A percentile compares a stretch with the other conserved stretches of the same genome.
Evolutionary conservation across 2,113 vertebrate species (phyloP).

Genomic region (Zapus hudsonius): DNA sequence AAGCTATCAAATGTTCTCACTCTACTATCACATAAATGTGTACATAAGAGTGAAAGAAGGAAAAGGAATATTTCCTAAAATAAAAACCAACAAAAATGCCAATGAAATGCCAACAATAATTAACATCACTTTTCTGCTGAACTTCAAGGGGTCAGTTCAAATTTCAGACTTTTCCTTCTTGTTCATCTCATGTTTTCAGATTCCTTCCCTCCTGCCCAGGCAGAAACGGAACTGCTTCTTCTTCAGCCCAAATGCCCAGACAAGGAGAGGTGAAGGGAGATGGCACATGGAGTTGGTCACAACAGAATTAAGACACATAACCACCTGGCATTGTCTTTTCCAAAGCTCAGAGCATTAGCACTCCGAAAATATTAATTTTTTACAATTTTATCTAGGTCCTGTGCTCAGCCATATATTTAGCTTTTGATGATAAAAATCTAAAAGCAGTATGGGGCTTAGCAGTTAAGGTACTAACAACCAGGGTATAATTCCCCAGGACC

Average conservation of each 20-base stretch:
- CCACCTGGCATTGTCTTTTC: background rate
- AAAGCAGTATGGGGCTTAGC: too few relatives aligned
- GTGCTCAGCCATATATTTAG: conserved; percentile 23
- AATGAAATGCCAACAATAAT: conserved; percentile 28
- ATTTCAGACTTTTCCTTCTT: background rate
- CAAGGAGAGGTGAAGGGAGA: background rate
- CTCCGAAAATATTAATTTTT: conserved; percentile 26
- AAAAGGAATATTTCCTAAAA: conserved; percentile 8
- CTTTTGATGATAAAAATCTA: background rate
- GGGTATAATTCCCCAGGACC: too few relatives aligned
- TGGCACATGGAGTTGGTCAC: background rate
- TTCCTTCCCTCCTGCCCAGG: background rate
- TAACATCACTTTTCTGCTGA: background rate
- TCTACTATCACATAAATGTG: background rate
- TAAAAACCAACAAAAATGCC: too few relatives aligned
- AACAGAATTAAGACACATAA: background rate
- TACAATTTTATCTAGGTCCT: conserved; percentile 1
- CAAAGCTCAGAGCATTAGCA: background rate
- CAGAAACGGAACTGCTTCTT: background rate
- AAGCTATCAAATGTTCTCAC: background rate
- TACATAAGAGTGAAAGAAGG: background rate
- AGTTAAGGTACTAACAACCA: too few relatives aligned
- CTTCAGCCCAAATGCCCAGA: background rate
- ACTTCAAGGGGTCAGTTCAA: background rate
- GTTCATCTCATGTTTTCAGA: background rate